A percentile compares a stretch with the other conserved stretches of the same genome.
Evolutionary conservation across 2,888 invertebrate species (phyloP).

Genomic region (Nemurella pictetii): DNA sequence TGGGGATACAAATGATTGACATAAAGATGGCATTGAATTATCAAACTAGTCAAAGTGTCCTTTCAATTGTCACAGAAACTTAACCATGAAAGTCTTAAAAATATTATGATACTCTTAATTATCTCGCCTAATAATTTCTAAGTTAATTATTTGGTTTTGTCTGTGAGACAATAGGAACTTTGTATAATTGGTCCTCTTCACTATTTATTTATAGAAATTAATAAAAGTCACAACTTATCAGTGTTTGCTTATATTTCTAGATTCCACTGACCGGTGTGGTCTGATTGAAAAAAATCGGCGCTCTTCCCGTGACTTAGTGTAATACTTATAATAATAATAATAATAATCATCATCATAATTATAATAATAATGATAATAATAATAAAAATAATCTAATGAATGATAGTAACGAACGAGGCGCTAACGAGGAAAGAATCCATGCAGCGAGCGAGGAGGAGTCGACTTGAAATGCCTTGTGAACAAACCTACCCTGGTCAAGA

Average conservation of each 20-base stretch:
- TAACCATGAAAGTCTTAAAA: conserved; percentile 22
- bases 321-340: background rate
- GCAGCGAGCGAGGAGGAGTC: too few species aligned
- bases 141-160: conserved; percentile 39
- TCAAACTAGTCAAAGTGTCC: background rate
- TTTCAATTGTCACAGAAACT: conserved; percentile 32
- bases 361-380: background rate
- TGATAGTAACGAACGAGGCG: background rate
- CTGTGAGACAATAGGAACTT: conserved; percentile 41
- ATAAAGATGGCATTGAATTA: background rate
- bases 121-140: background rate
- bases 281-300: background rate
- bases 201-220: conserved; percentile 11
- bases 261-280: background rate
- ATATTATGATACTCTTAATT: conserved; percentile 29
- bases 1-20: background rate
- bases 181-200: conserved; percentile 40
- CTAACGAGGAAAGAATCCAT: too few species aligned
- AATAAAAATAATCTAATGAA: conserved; percentile 13
- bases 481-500: background rate
- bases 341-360: background rate
- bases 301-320: background rate
- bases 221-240: background rate
- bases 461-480: background rate
- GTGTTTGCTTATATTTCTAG: background rate